Base-by-base conservation (phyloP, 2,797 vertebrate species). In the Tadarida brasiliensis region DNA sequence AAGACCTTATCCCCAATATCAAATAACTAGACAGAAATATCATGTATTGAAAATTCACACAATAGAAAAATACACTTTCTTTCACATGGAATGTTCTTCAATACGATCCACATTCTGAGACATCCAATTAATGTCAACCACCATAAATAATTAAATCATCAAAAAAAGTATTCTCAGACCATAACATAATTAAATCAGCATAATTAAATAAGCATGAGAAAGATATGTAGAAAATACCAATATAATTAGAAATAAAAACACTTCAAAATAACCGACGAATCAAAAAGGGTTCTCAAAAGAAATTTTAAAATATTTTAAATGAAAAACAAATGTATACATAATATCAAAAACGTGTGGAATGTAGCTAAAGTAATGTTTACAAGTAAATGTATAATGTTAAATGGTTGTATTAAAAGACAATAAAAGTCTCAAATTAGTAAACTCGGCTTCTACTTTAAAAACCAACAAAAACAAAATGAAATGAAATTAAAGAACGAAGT, bases 101-200 rank as follows among this genome's bases (percentile, higher is more conserved):
- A 49, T 28, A 56, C 8, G 67, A 22, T 65, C 9, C 9, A 2
- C 71, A 70, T 35, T 30, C 24, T 35, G 67, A 71, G 16, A 17
- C 30, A 63, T 80, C 17, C 44, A 71, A 80, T 51, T 19, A 85
- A 22, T 5, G 5, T 71, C 2, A 47, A 47, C 19, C 39, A 74
- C 84, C n/a, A 56, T 54, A 77, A 90, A 90, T 84, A 78, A 77
- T 67, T 12, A 84, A 78, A 78, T 47, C 14, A 80, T 80, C 12
- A 5, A 47, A 86, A 78, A 74, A 51, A 86, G 3, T 54, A 30
- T 73, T 63, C 44, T 85, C 7, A 73, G 35, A 35, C 24, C 22
- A 24, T 65, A 30, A 56, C 1, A 22, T 30, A 47, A 71, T 63
- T 85, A 70, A 91, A 83, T 24, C 8, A 54, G 33, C n/a, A n/a